Base-by-base conservation (phyloP, 1,140 invertebrate genomes). In the Latrodectus geometricus region DNA sequence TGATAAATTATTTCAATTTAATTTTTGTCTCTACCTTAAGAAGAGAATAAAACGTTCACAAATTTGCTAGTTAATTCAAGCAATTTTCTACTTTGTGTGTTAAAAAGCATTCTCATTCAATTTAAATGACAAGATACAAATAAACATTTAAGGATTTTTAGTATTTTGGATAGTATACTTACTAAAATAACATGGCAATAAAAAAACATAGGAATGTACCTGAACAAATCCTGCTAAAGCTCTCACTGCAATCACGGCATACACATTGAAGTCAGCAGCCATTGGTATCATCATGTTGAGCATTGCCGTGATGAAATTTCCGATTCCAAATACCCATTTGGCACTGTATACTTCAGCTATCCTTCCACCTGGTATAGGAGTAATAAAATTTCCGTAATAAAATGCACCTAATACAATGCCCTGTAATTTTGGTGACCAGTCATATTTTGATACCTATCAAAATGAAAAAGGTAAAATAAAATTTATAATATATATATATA, bases 391-490 rank as follows among this genome's bases (percentile, higher is more conserved):
- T 0, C 91, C 91, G 89, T 91, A 92, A 89, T 92, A 92, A 88
- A 91, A 92, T 1, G 91, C 90, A 11, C 91, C 90, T 11, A 96
- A 91, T 70, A 97, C 94, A 54, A 94, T 91, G 89, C 97, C 97
- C 89, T 95, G 94, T 87, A 95, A 92, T 87, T 94, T 93, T 65
- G 93, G 93, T 89, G 95, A 92, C 95, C 95, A 96, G 2, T 92
- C 88, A 88, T 94, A 95, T 74, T 93, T 93, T 5, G 91, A 90
- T 20, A 65, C 74, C 83, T 87, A 35, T 35, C 5, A 35, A 35
- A 35, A 35, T 35, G 35, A 5, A 35, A 35, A 35, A 35, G 35
- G 5, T 35, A 35, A 35, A 35, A 35, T n/a, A n/a, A n/a, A n/a
- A n/a, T n/a, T n/a, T n/a, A n/a, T n/a, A n/a, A n/a, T n/a, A n/a